Base-by-base conservation (phyloP, 2,113 vertebrate genomes). In the Pan troglodytes region DNA sequence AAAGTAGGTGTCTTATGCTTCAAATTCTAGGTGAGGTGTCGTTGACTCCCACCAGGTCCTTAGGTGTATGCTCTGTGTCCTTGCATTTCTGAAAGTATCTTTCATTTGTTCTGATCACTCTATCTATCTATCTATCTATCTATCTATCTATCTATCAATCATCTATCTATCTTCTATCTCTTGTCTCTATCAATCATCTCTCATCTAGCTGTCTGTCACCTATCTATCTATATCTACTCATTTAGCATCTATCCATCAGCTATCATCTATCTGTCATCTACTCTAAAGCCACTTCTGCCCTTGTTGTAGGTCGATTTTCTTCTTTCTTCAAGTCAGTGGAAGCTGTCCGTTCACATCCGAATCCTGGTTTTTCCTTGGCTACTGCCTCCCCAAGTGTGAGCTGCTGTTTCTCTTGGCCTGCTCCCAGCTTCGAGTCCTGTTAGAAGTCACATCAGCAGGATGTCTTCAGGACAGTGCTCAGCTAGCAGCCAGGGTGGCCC, bases 401-500 rank as follows among this genome's bases (percentile, higher is more conserved):
- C 75, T 59, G 8, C 35, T 45, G 0, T 45, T 89, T 57, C 52
- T 61, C 23, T 57, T 7, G 52, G 38, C 4, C 23, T 45, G 22
- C 35, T 38, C 20, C 2, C 4, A n/a, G n/a, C n/a, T 79, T 68
- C 85, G 61, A 43, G 11, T 25, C 22, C 32, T 6, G 4, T 22
- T 18, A 70, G 17, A 80, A 40, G 23, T 13, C 45, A 67, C 25
- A 8, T 57, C 45, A 40, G 43, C 18, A 12, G 20, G 57, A 5
- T 76, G 12, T 64, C n/a, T 68, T 67, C 64, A 88, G 38, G 11
- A n/a, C 7, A 18, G 16, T 16, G 2, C 23, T 81, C 25, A 40
- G 22, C 14, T 9, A 22, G 75, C 0, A 17, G 6, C 50, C 25
- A 32, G 20, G 2, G 0, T 0, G 16, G 40, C 35, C 35, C 35